Evolutionary conservation across 2,797 vertebrate species (phyloP).

Genomic region (Lycodopsis pacificus): DNA sequence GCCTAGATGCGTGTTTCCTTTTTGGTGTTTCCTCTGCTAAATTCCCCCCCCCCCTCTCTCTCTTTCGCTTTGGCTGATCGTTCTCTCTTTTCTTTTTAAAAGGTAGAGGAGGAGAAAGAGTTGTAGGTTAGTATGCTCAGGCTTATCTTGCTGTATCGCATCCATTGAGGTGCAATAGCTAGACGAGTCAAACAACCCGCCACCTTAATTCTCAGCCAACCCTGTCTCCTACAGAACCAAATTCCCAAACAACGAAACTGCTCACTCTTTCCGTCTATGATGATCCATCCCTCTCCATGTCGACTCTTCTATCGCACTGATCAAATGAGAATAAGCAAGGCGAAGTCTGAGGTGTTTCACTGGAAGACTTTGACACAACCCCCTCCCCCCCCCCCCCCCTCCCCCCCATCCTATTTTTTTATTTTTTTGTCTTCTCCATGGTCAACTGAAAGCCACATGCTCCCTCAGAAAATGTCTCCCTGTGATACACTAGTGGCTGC

Average conservation of each 20-base stretch:
- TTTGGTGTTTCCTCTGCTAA: conserved; percentile 71
- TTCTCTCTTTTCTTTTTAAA: conserved; percentile 26
- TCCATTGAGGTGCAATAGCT: neutral
- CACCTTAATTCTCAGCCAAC: neutral
- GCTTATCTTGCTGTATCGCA: neutral
- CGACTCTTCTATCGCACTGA: neutral
- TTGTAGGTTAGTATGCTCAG: conserved; percentile 12
- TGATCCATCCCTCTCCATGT: conserved; percentile 6
- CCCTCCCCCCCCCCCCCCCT: neutral
- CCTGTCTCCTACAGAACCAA: neutral
- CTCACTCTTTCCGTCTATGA: neutral
- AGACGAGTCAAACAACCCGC: conserved; percentile 15
- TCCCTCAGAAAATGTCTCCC: conserved; percentile 14
- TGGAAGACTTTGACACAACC: conserved; percentile 15
- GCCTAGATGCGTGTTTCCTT: conserved; percentile 80
- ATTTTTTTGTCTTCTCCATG: neutral
- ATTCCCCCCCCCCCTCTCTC: conserved; percentile 49
- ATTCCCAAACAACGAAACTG: neutral
- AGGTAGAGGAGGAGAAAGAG: conserved; percentile 1
- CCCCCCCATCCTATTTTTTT: neutral
- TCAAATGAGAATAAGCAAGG: neutral
- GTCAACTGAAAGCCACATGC: conserved; percentile 28
- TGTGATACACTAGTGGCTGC: conserved; percentile 13
- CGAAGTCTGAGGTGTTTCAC: conserved; percentile 17
- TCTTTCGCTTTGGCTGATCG: conserved; percentile 49